Base-by-base conservation (phyloP, 2,797 vertebrate genomes). In the Petrocephalus sullivani region DNA sequence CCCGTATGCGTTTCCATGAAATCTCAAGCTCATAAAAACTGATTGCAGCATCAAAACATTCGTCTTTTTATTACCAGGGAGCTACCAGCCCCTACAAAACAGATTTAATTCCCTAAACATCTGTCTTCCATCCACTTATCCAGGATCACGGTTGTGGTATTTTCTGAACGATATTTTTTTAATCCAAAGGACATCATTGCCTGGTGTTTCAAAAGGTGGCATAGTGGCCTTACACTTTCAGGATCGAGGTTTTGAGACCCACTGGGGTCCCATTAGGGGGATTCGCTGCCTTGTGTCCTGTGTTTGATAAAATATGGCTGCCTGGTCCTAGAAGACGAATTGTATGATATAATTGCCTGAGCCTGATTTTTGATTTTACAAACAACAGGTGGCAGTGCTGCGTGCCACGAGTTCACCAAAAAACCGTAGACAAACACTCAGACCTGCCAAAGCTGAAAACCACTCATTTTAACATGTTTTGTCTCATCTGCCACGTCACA, bases 301-400 rank as follows among this genome's bases (percentile, higher is more conserved):
- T 33, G 64, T 33, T 71, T 71, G 23, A 37, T 71, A 33, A 33
- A 28, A 28, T 28, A 28, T 28, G 28, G 28, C 28, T 28, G 64
- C 10, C 21, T n/a, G 7, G 58, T 61, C n/a, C 21, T 61, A 61
- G 60, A 71, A 37, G 28, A 71, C 14, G 64, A 71, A 12, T 16
- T 71, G 28, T 12, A 4, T 71, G 28, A 71, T 16, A 28, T n/a
- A 82, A 82, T 9, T 82, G 37, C 19, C 37, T 46, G 16, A 61
- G 6, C 19, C 37, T 37, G 19, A 41, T 19, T 41, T 5, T 49
- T 61, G 2, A 28, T 86, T 86, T 37, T 14, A 41, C 1, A 9
- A 64, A 14, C 87, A 88, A 41, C 60, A 88, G 87, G 82, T 84
- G 87, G 78, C 58, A 51, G 56, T 88, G 46, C 28, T 84, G 78